Conservation (phyloP, 2,888 invertebrate species). For the Eristalis arbustorum region DNA sequence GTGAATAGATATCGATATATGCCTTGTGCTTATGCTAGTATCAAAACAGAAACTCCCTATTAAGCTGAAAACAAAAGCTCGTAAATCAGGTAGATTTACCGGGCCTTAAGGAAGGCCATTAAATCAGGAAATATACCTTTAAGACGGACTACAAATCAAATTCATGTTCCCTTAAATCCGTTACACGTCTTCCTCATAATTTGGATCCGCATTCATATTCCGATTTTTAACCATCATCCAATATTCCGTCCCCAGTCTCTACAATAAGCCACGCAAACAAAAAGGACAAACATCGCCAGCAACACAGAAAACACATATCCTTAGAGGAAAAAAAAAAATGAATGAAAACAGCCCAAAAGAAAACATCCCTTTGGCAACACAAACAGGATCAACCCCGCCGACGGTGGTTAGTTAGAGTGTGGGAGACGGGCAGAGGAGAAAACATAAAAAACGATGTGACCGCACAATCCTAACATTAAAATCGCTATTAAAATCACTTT, state of each 20-base stretch:
- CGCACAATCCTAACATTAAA: constrained; percentile 69
- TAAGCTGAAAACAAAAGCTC: background rate
- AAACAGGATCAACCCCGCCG: constrained; percentile 28
- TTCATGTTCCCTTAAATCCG: constrained; percentile 64
- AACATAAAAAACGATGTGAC: constrained; percentile 71
- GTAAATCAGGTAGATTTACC: constrained; percentile 46
- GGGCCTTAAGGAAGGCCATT: constrained; percentile 52
- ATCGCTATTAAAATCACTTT: constrained; percentile 71
- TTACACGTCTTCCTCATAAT: constrained; percentile 57
- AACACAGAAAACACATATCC: background rate
- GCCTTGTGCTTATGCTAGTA: too few relatives aligned
- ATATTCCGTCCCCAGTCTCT: constrained; percentile 43
- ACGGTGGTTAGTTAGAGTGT: background rate
- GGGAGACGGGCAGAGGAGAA: constrained; percentile 4
- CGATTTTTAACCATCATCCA: constrained; percentile 47
- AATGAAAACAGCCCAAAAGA: constrained; percentile 41
- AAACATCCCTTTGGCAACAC: constrained; percentile 61
- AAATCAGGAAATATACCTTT: constrained; percentile 59
- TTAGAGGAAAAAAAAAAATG: background rate
- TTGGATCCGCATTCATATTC: constrained; percentile 58
- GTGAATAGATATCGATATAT: too few relatives aligned
- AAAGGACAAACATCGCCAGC: constrained; percentile 13
- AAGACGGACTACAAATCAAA: constrained; percentile 68
- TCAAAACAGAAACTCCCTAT: too few relatives aligned
- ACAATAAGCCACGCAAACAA: constrained; percentile 9